Base-by-base conservation (phyloP, 2,113 vertebrate species). In the Anarhynchus alexandrinus region DNA sequence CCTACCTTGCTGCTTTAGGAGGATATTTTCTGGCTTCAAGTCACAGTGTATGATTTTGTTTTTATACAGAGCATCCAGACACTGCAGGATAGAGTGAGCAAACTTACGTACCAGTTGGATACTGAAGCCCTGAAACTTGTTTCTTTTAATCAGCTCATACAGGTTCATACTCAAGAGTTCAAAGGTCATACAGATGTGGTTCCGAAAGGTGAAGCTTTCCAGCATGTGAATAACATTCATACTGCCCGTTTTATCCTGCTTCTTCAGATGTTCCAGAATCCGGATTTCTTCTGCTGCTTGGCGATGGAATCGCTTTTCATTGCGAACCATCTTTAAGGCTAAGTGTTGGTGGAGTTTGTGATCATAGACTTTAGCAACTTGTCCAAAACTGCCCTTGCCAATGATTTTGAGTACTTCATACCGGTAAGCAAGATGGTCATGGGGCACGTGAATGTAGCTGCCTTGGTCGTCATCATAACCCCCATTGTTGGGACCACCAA, bases 191-290 rank as follows among this genome's bases (percentile, higher is more conserved):
- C 99, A 99, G 81, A 99, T 99, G 92, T 99, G 99, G 96, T 99
- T 99, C 88, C 99, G 98, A 97, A 99, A 99, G 59, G 99, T 99
- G 98, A 99, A 99, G 97, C 99, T 99, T 26, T 99, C 99, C 49
- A 99, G 98, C 99, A 99, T 99, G 97, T 99, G 99, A 85, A 99
- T 99, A 0, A 99, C 98, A 5, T 99, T 99, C 99, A 99, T 99
- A 67, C 98, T 98, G 65, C 99, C 99, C 0, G 99, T 99, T 55
- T 99, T 99, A 79, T 99, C 99, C 96, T 99, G 99, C 96, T 99
- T 99, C 95, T 98, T 99, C 80, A 99, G 98, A 89, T 99, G 99
- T 96, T 99, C 99, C 97, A 99, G 97, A 88, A 99, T 99, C 65
- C 99, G 98, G 94, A 99, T 99, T 97, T 99, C 99, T 96, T 99